Evolutionary conservation across 2,888 invertebrate species (phyloP), one percentile per base, ranked within the genome.

Genomic region (Allophyes oxyacanthae): DNA sequence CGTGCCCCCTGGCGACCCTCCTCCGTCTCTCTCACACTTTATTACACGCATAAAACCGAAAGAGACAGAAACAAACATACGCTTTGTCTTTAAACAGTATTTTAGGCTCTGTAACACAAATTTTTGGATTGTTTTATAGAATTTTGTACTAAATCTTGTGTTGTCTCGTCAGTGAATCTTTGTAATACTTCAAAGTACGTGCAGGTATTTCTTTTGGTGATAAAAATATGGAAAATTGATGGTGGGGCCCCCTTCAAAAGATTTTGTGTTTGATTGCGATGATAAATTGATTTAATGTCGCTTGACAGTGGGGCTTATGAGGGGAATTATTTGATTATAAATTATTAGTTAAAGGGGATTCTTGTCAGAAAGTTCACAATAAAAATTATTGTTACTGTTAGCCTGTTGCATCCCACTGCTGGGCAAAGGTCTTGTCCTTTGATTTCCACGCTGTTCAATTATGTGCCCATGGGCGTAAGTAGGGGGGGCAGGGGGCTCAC

Each of bases 141-240:
- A 57, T 62, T 63, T 42, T 69, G 79, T 83, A 85, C 79, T 89
- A 87, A 88, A 87, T 89, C 86, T 87, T 81, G 72, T 75, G 84
- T 89, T 90, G 90, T 89, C 88, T 87, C 79, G 71, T 82, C 82
- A 75, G 73, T 77, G 69, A 72, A 89, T 90, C 90, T 85, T 52
- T 53, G 82, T 79, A 81, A 89, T 90, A 80, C 79, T 78, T 86
- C 83, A 88, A 81, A 77, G 79, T 84, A 72, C 79, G 91, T 90
- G 91, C 84, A 59, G 85, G 84, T 79, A 90, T 90, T 86, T 84
- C 20, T 81, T 74, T 75, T 75, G 63, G 78, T 79, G 83, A 84
- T 86, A 88, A 88, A 88, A 87, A 88, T 88, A 86, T 87, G 77
- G 79, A 78, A 78, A 86, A 90, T 88, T 88, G 83, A 90, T 89